Base-by-base conservation (phyloP, 2,113 vertebrate species). In the Dicerorhinus sumatrensis region DNA sequence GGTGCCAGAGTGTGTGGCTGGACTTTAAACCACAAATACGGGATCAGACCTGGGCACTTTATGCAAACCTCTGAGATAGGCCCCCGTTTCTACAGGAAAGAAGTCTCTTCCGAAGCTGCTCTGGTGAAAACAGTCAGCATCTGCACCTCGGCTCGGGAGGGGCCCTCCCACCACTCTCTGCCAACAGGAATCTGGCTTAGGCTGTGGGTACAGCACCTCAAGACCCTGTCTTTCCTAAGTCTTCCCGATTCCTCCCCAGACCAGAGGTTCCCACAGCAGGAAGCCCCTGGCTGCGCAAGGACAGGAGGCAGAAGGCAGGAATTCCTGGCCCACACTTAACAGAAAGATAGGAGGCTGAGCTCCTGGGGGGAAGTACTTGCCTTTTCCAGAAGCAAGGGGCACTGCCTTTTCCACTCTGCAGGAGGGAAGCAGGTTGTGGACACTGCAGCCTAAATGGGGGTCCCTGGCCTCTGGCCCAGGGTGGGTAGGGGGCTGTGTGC, bases 121-220 rank as follows among this genome's bases (percentile, higher is more conserved):
- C 14, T n/a, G 2, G 25, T 54, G 16, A 25, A 25, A 31, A n/a
- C 25, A 33, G 77, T 0, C 0, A 29, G 39, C 33, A 0, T 3
- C 7, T 14, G n/a, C 3, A 0, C 54, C 89, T 80, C 16, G 42
- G 31, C 12, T 3, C 7, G 2, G 63, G 39, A 21, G 12, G 31
- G 21, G 4, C 25, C 48, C 31, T 14, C 0, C 8, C 25, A 10
- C 31, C 16, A 27, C 11, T 31, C 75, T 89, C 70, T 16, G 36
- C n/a, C 5, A 0, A 2, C 3, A 16, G 51, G 42, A 62, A 14
- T 11, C 48, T 31, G 72, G 29, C 18, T 58, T 67, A 36, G 60
- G 72, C 46, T 94, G n/a, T 5, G 56, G 33, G 90, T 63, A 1
- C 29, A 16, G 54, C 33, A 25, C 9, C 3, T 16, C 60, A n/a